These are phyloP conservation scores for Zoanthus sansibaricus DNA, from an alignment of 92 coral and sea anemone genomes.

Conservation along the genomic window DNA sequence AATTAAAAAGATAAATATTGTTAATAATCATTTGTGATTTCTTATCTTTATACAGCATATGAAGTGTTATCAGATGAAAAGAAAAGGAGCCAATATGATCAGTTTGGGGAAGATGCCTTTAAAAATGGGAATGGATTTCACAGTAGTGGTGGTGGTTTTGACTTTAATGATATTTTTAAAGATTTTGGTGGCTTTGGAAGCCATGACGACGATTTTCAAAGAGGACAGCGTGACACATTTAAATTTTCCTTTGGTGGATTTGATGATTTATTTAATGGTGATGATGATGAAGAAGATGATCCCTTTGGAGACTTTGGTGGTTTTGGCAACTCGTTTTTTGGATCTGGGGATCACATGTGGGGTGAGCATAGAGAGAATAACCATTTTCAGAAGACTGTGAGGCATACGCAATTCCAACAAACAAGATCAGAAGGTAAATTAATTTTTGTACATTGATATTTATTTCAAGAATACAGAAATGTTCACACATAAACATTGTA, in stretches of 20 bases:
- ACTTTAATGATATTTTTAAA: constrained; percentile 87
- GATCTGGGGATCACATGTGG: constrained; percentile 59
- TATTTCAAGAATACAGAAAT: too few relatives aligned
- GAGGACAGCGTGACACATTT: constrained; percentile 73
- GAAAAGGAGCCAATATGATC: constrained; percentile 95
- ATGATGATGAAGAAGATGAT: constrained; percentile 90
- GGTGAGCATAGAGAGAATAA: constrained; percentile 55
- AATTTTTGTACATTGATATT: background rate
- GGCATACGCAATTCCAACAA: constrained; percentile 78
- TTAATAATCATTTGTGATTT: too few relatives aligned
- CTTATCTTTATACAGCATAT: constrained; percentile 69
- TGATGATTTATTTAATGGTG: constrained; percentile 92
- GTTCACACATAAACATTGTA: too few relatives aligned
- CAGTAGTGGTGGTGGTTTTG: constrained; percentile 65
- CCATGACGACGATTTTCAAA: constrained; percentile 49
- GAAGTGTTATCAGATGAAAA: constrained; percentile 96
- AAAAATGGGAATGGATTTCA: constrained; percentile 77
- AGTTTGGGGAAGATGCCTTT: constrained; percentile 97
- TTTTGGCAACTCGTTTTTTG: constrained; percentile 83
- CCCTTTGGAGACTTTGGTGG: constrained; percentile 72
- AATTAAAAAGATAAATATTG: too few relatives aligned
- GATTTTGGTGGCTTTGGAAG: constrained; percentile 81
- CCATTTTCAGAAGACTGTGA: constrained; percentile 68
- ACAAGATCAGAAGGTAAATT: constrained; percentile 60
- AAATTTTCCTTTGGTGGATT: constrained; percentile 99